Evolutionary conservation across 2,888 invertebrate genomes (phyloP).

Genomic region (Phalera bucephala): DNA sequence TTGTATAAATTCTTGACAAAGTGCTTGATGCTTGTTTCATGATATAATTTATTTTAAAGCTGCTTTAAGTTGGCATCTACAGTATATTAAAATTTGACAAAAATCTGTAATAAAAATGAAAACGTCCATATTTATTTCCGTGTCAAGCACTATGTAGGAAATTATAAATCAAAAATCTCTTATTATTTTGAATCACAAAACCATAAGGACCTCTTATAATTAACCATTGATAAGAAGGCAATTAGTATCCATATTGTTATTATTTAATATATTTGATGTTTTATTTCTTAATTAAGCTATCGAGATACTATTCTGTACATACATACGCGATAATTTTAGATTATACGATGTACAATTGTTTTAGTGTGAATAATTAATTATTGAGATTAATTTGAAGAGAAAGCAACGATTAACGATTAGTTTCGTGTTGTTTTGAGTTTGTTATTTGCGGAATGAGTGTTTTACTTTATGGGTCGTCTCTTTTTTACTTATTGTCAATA

Average conservation of each 20-base stretch:
- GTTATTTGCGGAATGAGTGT: conserved; percentile 57
- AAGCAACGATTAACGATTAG: conserved; percentile 49
- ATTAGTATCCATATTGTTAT: conserved; percentile 82
- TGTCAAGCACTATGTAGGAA: conserved; percentile 54
- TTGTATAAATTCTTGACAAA: conserved; percentile 44
- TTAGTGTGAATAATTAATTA: conserved; percentile 80
- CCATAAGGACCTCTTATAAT: conserved; percentile 84
- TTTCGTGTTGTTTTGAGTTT: conserved; percentile 52
- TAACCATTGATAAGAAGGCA: conserved; percentile 83
- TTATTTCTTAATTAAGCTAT: conserved; percentile 80
- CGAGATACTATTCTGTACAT: conserved; percentile 80
- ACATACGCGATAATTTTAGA: conserved; percentile 75
- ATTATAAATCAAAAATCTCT: conserved; percentile 30
- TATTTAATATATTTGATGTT: conserved; percentile 83
- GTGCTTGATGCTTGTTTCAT: conserved; percentile 48
- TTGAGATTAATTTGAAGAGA: conserved; percentile 68
- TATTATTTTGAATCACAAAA: conserved; percentile 75
- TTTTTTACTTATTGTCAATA: conserved; percentile 47
- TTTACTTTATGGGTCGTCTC: conserved; percentile 62
- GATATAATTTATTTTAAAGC: conserved; percentile 36
- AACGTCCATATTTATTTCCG: conserved; percentile 40
- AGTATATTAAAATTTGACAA: conserved; percentile 16
- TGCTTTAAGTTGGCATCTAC: conserved; percentile 29
- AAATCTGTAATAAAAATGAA: conserved; percentile 12
- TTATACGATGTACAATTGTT: conserved; percentile 81